Percentiles rank a stretch among this genome's conserved stretches.
These are phyloP conservation scores for Cacoxenus indagator DNA, from an alignment of 2,888 invertebrate genomes.

Conservation along the genomic window DNA sequence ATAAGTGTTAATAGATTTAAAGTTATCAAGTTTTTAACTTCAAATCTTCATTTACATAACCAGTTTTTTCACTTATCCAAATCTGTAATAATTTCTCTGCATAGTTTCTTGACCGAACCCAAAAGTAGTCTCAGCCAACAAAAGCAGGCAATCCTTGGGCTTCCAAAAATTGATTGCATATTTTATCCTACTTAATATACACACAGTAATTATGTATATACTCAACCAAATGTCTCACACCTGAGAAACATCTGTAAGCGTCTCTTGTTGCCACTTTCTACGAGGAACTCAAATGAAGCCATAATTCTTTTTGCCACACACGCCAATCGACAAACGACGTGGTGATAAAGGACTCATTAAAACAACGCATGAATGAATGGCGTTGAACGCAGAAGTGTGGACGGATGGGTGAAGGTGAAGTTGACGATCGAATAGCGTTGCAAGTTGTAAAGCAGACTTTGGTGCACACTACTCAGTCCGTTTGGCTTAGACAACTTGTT, in stretches of 20 bases:
- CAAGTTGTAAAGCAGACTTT: background rate
- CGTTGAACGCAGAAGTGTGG: background rate
- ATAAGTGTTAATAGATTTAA: too few relatives aligned
- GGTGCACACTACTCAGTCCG: constrained; percentile 25
- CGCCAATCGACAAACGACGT: constrained; percentile 43
- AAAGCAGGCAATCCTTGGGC: too few relatives aligned
- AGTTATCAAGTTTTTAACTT: too few relatives aligned
- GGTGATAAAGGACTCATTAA: constrained; percentile 64
- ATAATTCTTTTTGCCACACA: constrained; percentile 49
- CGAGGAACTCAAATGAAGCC: constrained; percentile 52
- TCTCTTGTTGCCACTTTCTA: constrained; percentile 32
- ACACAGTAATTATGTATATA: too few relatives aligned
- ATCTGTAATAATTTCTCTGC: too few relatives aligned
- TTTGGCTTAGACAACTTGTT: constrained; percentile 16
- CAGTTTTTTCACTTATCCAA: too few relatives aligned
- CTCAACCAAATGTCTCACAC: background rate
- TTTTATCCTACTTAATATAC: too few relatives aligned
- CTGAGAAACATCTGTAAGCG: background rate
- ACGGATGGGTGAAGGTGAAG: background rate
- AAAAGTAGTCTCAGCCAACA: too few relatives aligned
- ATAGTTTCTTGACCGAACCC: too few relatives aligned
- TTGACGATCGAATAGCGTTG: background rate
- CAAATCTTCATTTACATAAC: too few relatives aligned
- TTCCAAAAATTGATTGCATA: too few relatives aligned
- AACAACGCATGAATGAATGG: constrained; percentile 56